phyloP scores from a whole-genome alignment of 2,113 vertebrate species.

The Rousettus leschenaultii region DNA sequence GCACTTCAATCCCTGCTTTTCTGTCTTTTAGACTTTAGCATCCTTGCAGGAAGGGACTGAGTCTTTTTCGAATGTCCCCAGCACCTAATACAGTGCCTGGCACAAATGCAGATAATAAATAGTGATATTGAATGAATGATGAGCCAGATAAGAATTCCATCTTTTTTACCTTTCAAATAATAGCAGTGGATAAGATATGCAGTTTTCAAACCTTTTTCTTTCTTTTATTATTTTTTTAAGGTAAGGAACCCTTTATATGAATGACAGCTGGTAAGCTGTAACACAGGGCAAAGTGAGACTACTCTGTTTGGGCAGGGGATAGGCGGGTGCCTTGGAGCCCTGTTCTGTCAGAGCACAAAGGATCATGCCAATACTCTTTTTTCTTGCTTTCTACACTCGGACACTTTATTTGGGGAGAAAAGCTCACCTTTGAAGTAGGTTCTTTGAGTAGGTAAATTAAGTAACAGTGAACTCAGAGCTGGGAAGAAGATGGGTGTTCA shows the following conservation, averaged over 20 bases:
- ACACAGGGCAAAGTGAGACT: neutral
- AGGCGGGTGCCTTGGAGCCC: neutral
- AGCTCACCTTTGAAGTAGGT: neutral
- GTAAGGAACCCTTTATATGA: neutral
- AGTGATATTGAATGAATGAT: neutral
- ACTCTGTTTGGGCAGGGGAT: neutral
- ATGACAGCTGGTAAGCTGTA: neutral
- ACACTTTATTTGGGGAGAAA: neutral
- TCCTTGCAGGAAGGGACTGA: neutral
- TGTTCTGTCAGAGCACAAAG: neutral
- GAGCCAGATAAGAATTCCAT: neutral
- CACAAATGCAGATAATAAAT: neutral
- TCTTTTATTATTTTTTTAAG: neutral
- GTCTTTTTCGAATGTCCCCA: neutral
- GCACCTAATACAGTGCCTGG: neutral
- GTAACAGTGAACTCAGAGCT: neutral
- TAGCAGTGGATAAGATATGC: neutral
- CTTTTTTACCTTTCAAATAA: neutral
- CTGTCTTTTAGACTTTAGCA: neutral
- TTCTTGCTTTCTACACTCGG: neutral
- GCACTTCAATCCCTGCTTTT: too few relatives aligned
- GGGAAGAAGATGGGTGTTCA: neutral
- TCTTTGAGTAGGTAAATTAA: neutral
- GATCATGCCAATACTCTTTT: neutral
- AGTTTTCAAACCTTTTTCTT: neutral